Conservation (phyloP, 2,113 vertebrate genomes). For the Acanthisitta chloris region DNA sequence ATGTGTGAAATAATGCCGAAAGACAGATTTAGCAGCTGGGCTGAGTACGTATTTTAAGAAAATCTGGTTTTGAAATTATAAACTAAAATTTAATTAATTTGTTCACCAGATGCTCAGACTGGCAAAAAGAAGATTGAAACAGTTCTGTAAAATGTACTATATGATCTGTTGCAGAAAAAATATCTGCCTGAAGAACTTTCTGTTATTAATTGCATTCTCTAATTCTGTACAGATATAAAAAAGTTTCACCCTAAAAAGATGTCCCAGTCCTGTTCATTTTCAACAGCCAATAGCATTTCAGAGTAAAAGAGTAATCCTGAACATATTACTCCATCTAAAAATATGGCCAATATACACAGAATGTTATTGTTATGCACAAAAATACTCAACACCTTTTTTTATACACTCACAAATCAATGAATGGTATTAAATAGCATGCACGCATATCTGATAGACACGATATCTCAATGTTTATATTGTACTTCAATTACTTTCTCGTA, state of each 20-base stretch:
- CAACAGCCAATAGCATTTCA: background rate
- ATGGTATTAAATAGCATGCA: background rate
- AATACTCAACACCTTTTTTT: background rate
- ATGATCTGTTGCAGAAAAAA: background rate
- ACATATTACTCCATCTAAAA: background rate
- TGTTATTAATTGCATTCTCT: background rate
- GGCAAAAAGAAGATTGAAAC: conserved; percentile 15
- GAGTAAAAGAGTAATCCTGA: background rate
- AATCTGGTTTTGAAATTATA: conserved; percentile 35
- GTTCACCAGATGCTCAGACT: conserved; percentile 43
- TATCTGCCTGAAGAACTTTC: background rate
- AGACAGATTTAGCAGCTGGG: background rate
- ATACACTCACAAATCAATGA: background rate
- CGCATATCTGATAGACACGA: background rate
- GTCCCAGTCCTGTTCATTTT: background rate
- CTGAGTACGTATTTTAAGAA: background rate
- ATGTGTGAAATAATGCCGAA: background rate
- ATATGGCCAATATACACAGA: background rate
- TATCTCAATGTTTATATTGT: background rate
- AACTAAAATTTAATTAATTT: conserved; percentile 27
- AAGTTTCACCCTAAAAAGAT: background rate
- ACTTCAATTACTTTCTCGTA: background rate
- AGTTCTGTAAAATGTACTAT: background rate
- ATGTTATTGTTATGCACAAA: background rate
- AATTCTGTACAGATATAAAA: background rate